Evolutionary conservation across 2,113 vertebrate genomes (phyloP), one percentile per base, ranked within the genome.

Genomic region (Anolis sagrei): DNA sequence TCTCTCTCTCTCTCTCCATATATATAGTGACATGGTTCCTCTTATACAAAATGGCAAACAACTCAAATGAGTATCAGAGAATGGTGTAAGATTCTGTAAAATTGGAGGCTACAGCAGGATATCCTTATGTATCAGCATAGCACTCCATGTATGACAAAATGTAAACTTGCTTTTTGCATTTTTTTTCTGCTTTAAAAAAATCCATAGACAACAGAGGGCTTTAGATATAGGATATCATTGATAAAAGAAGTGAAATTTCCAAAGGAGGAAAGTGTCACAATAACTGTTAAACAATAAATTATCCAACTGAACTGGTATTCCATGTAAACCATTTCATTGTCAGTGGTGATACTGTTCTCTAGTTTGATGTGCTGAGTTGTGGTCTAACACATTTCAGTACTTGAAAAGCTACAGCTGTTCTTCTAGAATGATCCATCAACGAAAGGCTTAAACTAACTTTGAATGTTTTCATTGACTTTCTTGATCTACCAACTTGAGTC

Each of bases 391-490:
- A 0, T 77, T 70, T 74, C 27, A 32, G 64, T 34, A 5, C 27
- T 81, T 18, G 39, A 51, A 34, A 85, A 73, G 80, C 76, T 91
- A 2, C 68, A 18, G 83, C 86, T 79, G 54, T 77, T 89, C 62
- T 74, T 54, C 0, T 27, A 49, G 61, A 80, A 79, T 86, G 87
- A 79, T 85, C 88, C 0, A 1, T 80, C 0, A 0, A 62, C 68
- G 64, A 32, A 83, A 79, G 82, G 82, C 82, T 84, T 89, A 70
- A 91, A 89, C 25, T 84, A 92, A 93, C 87, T 58, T 83, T 82
- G 81, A 89, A 88, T 84, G 83, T 94, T 94, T 94, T 93, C 87
- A 88, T 93, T 93, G 92, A 93, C 92, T 94, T 92, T 86, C 85
- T 91, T 89, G 86, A 83, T 94, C 92, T 93, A 72, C 87, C 51